These are phyloP conservation scores for Dasyurus viverrinus DNA, from an alignment of 2,113 vertebrate species.

Conservation along the genomic window DNA sequence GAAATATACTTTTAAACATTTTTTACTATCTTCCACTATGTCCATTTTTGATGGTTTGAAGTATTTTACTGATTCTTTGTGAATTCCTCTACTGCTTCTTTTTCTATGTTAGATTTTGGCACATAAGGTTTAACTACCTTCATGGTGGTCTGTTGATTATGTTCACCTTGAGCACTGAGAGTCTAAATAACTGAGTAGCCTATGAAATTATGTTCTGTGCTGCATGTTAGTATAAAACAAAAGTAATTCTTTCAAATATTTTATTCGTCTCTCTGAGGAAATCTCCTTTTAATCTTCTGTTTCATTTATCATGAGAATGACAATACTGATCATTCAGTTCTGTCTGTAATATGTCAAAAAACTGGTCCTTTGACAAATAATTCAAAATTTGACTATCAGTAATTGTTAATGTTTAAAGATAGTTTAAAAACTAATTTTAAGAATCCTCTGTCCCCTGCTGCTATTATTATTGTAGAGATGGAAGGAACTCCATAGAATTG, in stretches of 20 bases:
- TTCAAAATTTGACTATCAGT: neutral
- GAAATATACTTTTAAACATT: neutral
- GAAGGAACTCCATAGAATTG: neutral
- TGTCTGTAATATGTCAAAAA: neutral
- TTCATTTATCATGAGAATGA: neutral
- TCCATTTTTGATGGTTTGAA: neutral
- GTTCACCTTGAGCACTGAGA: too few species aligned
- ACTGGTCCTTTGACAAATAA: neutral
- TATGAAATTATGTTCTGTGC: neutral
- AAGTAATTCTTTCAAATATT: neutral
- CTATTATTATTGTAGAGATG: neutral
- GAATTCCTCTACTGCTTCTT: neutral
- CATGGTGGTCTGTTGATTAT: neutral
- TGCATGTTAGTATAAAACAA: neutral
- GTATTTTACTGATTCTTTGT: neutral
- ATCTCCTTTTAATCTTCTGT: neutral
- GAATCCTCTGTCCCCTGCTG: neutral
- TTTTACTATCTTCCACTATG: neutral
- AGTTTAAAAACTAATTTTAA: neutral
- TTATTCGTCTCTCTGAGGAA: neutral
- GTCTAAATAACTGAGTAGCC: neutral
- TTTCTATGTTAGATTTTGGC: neutral
- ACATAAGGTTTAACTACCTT: neutral
- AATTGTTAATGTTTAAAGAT: neutral
- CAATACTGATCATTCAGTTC: neutral